phyloP scores from a whole-genome alignment of 2,888 invertebrate genomes.

The Archips crataeganus region DNA sequence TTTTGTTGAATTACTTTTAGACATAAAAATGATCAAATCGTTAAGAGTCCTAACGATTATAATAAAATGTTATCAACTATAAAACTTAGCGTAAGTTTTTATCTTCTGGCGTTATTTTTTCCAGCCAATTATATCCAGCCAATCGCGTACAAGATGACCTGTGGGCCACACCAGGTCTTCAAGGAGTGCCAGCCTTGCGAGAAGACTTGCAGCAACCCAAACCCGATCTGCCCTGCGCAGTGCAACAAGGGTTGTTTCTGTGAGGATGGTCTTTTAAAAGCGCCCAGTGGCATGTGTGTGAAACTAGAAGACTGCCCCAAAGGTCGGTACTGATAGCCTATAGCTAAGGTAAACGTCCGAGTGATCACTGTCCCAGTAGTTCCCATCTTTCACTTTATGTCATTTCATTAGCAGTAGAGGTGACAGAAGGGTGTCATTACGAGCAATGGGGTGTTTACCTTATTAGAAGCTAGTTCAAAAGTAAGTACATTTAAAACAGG shows the following conservation, averaged over 20 bases:
- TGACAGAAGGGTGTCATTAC: too few relatives aligned
- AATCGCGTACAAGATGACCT: conserved; percentile 54
- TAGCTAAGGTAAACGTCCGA: neutral
- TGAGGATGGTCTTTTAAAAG: conserved; percentile 58
- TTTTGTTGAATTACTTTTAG: too few relatives aligned
- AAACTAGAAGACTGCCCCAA: conserved; percentile 60
- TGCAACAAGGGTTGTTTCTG: conserved; percentile 69
- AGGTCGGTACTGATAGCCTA: conserved; percentile 52
- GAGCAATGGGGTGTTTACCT: too few relatives aligned
- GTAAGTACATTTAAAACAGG: too few relatives aligned
- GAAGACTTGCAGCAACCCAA: conserved; percentile 61
- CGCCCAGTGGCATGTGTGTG: conserved; percentile 62
- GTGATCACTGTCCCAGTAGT: too few relatives aligned
- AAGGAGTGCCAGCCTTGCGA: conserved; percentile 61
- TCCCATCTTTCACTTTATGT: too few relatives aligned
- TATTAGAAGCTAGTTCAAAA: too few relatives aligned
- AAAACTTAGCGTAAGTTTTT: too few relatives aligned
- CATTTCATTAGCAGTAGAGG: too few relatives aligned
- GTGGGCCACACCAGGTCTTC: conserved; percentile 61
- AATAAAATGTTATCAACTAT: too few relatives aligned
- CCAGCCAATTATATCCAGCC: conserved; percentile 41
- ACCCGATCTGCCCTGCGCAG: conserved; percentile 53
- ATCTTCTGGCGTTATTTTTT: neutral
- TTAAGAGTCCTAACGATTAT: too few relatives aligned
- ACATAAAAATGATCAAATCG: too few relatives aligned